Evolutionary conservation across 2,888 invertebrate genomes (phyloP).

Genomic region (Urechis unicinctus): DNA sequence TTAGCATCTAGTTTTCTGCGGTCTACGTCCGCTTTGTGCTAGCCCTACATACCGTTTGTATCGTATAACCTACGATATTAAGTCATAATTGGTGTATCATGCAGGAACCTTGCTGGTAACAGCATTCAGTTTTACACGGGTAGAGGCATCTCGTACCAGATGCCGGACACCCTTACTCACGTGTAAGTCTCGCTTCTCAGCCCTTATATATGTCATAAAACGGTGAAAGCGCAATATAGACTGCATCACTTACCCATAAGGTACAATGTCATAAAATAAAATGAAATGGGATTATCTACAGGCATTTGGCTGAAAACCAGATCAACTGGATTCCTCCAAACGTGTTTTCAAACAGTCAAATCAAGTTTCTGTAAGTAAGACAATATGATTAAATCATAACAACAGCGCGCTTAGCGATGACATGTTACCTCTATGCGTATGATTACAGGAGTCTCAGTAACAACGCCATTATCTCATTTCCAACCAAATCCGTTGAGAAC

Average conservation of each 20-base stretch:
- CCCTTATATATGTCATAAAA: not conserved
- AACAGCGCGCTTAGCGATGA: not conserved
- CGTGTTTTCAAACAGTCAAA: slow-evolving; percentile 4
- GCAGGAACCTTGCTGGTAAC: not conserved
- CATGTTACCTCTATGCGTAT: too few relatives aligned
- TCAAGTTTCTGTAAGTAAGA: slow-evolving; percentile 4
- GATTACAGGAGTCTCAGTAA: slow-evolving; percentile 1
- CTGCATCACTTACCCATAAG: too few relatives aligned
- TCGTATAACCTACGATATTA: too few relatives aligned
- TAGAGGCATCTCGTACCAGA: not conserved
- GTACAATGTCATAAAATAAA: not conserved
- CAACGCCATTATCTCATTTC: slow-evolving; percentile 2
- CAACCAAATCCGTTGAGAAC: slow-evolving; percentile 1
- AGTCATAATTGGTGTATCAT: too few relatives aligned
- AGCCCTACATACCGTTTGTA: too few relatives aligned
- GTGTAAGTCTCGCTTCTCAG: not conserved
- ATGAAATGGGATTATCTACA: not conserved
- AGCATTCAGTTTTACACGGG: not conserved
- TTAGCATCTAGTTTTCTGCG: too few relatives aligned
- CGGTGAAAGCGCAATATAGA: too few relatives aligned
- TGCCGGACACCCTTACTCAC: slow-evolving; percentile 1
- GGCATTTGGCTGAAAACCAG: slow-evolving; percentile 1
- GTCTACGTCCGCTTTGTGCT: too few relatives aligned
- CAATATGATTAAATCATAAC: not conserved
- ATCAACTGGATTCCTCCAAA: slow-evolving; percentile 2